These are phyloP conservation scores for Volucella zonaria DNA, from an alignment of 2,888 invertebrate genomes.

Conservation along the genomic window DNA sequence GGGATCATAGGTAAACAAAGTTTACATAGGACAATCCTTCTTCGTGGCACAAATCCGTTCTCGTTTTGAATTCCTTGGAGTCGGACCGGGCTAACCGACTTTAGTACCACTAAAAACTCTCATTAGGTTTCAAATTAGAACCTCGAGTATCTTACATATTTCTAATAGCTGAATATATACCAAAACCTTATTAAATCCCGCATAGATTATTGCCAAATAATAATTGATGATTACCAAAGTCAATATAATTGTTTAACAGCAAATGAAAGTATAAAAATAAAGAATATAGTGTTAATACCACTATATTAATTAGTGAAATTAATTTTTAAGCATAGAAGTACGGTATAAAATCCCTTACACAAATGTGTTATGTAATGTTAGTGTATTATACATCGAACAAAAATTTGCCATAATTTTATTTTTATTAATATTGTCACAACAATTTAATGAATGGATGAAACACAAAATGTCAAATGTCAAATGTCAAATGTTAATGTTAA, in stretches of 20 bases:
- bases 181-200: neutral
- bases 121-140: too few relatives aligned
- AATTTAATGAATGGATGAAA: conserved; percentile 59
- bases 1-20: too few relatives aligned
- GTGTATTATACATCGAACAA: conserved; percentile 72
- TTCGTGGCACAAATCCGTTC: too few relatives aligned
- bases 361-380: conserved; percentile 68
- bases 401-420: conserved; percentile 42
- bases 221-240: conserved; percentile 47
- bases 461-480: conserved; percentile 38
- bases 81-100: too few relatives aligned
- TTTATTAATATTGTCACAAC: conserved; percentile 49
- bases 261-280: conserved; percentile 19
- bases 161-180: neutral
- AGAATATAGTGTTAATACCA: conserved; percentile 38
- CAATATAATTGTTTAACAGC: conserved; percentile 15
- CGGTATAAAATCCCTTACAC: conserved; percentile 49
- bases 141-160: neutral
- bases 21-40: too few relatives aligned
- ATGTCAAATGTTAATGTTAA: conserved; percentile 25
- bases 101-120: too few relatives aligned
- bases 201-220: neutral
- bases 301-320: too few relatives aligned
- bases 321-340: conserved; percentile 51
- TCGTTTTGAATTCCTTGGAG: too few relatives aligned